Conservation (phyloP, 2,113 vertebrate genomes). For the Mesembrinibis cayennensis region DNA sequence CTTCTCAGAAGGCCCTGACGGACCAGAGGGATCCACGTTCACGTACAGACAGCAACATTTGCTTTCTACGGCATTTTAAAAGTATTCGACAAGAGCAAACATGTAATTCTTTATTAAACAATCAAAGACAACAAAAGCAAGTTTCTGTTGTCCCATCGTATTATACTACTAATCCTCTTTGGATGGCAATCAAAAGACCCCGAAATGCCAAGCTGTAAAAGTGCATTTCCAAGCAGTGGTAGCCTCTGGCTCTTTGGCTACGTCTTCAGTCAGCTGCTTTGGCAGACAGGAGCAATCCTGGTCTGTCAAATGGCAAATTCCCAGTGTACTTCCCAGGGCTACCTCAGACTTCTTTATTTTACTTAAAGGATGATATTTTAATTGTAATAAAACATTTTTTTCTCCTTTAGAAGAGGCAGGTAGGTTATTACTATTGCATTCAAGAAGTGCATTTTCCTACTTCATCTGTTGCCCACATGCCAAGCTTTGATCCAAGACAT, state of each 20-base stretch:
- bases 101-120: slow-evolving; percentile 44
- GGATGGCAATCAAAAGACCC: slow-evolving; percentile 41
- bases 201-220: slow-evolving; percentile 15
- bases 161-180: slow-evolving; percentile 52
- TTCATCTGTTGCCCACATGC: neutral
- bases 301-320: neutral
- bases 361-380: neutral
- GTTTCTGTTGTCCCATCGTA: slow-evolving; percentile 41
- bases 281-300: neutral
- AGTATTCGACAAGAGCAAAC: neutral
- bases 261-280: neutral
- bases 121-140: slow-evolving; percentile 51
- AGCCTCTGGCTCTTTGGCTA: slow-evolving; percentile 63
- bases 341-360: neutral
- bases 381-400: neutral
- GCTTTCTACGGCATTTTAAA: neutral
- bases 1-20: neutral
- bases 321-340: neutral
- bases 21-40: neutral
- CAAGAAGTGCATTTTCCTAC: neutral
- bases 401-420: neutral
- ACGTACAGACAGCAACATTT: neutral
- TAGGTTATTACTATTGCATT: neutral
- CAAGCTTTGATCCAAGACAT: neutral
- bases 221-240: slow-evolving; percentile 4